A percentile compares a stretch with the other conserved stretches of the same genome.
Evolutionary conservation across 30 jellyfish, hydroid and myxozoan species (phyloP).

Genomic region (Mastigias papua): DNA sequence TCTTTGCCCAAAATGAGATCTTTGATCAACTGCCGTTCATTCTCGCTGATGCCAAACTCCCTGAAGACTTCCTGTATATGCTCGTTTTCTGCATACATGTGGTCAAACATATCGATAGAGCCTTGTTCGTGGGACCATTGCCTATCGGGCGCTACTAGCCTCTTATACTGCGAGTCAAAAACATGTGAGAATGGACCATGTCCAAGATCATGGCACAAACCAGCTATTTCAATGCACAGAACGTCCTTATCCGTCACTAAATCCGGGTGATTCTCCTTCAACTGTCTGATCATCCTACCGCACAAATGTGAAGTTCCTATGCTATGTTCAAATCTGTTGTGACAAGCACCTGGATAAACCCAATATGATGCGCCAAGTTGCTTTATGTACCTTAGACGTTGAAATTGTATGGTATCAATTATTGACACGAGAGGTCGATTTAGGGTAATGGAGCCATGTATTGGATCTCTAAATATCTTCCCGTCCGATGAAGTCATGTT

Average conservation of each 20-base stretch:
- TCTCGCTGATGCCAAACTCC: constrained; percentile 39
- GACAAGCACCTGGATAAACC: constrained; percentile 84
- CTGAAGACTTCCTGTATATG: constrained; percentile 44
- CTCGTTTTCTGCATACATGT: constrained; percentile 66
- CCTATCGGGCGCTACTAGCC: constrained; percentile 38
- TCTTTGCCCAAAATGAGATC: constrained; percentile 76
- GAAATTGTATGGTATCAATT: constrained; percentile 85
- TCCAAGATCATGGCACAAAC: constrained; percentile 86
- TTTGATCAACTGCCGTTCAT: constrained; percentile 71
- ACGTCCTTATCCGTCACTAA: constrained; percentile 55
- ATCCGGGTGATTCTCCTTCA: constrained; percentile 22
- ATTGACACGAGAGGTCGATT: constrained; percentile 61
- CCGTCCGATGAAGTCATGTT: constrained; percentile 15
- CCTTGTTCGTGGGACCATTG: constrained; percentile 90
- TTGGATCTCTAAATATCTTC: constrained; percentile 70
- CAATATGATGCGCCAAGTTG: constrained; percentile 87
- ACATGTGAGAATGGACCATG: constrained; percentile 95
- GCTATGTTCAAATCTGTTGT: constrained; percentile 88
- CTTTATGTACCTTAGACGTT: constrained; percentile 76
- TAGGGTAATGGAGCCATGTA: constrained; percentile 78
- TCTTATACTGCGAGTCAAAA: constrained; percentile 68
- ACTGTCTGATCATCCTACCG: constrained; percentile 49
- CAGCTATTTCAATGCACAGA: constrained; percentile 81
- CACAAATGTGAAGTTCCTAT: constrained; percentile 83
- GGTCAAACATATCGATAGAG: constrained; percentile 87